Percentiles rank a stretch among this genome's conserved stretches.
Conservation (phyloP, 2,113 vertebrate genomes). For the Clupea harengus region DNA sequence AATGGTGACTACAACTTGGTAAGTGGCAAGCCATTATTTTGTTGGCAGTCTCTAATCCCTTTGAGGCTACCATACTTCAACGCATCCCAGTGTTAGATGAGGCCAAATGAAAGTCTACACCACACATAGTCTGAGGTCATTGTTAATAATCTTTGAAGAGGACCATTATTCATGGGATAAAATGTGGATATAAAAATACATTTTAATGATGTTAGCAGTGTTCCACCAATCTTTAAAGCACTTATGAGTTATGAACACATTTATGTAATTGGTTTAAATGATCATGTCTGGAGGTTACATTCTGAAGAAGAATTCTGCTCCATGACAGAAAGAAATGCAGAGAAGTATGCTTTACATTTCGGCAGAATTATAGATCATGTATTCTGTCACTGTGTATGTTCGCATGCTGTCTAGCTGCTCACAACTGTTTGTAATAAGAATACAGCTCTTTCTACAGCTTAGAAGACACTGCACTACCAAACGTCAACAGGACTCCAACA, state of each 20-base stretch:
- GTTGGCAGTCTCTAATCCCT: constrained; percentile 36
- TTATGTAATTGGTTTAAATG: constrained; percentile 16
- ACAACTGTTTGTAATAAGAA: neutral
- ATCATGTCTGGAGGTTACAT: constrained; percentile 16
- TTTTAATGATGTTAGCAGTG: constrained; percentile 33
- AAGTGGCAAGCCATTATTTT: constrained; percentile 49
- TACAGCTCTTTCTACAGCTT: neutral
- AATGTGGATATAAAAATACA: constrained; percentile 66
- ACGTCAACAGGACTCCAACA: neutral
- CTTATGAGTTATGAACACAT: constrained; percentile 18
- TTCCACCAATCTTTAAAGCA: constrained; percentile 9
- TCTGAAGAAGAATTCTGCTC: neutral
- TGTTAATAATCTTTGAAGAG: constrained; percentile 37
- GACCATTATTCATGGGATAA: constrained; percentile 45
- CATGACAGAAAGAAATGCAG: neutral
- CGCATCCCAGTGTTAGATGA: constrained; percentile 26
- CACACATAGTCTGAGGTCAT: constrained; percentile 38
- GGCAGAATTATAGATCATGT: neutral
- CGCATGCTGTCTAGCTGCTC: neutral
- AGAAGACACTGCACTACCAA: neutral
- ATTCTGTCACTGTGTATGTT: neutral
- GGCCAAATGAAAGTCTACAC: constrained; percentile 40
- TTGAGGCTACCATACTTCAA: constrained; percentile 24
- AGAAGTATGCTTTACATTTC: neutral
- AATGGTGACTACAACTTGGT: constrained; percentile 46